Conservation (phyloP, 2,113 vertebrate species). For the Hoplias malabaricus region DNA sequence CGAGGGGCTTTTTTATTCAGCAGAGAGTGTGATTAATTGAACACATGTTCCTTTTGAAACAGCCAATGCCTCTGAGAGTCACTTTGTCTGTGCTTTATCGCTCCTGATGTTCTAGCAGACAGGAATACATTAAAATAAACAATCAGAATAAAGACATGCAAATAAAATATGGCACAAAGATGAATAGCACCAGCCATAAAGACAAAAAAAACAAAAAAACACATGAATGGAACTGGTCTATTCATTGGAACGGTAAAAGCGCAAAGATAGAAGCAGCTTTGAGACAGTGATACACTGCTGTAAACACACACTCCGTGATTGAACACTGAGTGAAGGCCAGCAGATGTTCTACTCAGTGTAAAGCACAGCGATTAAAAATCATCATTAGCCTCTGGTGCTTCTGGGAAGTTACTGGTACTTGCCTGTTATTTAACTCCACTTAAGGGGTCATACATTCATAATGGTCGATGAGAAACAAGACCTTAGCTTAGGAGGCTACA, state of each 20-base stretch:
- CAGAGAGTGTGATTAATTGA: slow-evolving; percentile 47
- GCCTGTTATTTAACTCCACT: neutral
- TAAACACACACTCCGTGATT: neutral
- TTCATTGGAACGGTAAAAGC: neutral
- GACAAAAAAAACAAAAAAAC: neutral
- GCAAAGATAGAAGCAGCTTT: neutral
- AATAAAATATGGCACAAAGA: slow-evolving; percentile 18
- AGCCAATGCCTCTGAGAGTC: slow-evolving; percentile 29
- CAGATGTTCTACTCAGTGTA: neutral
- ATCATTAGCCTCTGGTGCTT: neutral
- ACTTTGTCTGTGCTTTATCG: slow-evolving; percentile 29
- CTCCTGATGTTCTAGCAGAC: slow-evolving; percentile 27
- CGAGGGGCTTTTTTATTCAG: slow-evolving; percentile 23
- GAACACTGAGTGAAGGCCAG: neutral
- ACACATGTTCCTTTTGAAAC: slow-evolving; percentile 49
- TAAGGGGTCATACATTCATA: neutral
- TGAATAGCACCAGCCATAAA: slow-evolving; percentile 16
- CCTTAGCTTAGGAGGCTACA: neutral
- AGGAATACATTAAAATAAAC: slow-evolving; percentile 39
- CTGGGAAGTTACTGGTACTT: neutral
- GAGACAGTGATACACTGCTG: neutral
- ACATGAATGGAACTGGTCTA: neutral
- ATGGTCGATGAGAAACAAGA: neutral
- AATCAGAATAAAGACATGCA: slow-evolving; percentile 19
- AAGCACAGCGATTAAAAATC: neutral